Base-by-base conservation (phyloP, 1,140 invertebrate genomes). In the Saccostrea glomerata region DNA sequence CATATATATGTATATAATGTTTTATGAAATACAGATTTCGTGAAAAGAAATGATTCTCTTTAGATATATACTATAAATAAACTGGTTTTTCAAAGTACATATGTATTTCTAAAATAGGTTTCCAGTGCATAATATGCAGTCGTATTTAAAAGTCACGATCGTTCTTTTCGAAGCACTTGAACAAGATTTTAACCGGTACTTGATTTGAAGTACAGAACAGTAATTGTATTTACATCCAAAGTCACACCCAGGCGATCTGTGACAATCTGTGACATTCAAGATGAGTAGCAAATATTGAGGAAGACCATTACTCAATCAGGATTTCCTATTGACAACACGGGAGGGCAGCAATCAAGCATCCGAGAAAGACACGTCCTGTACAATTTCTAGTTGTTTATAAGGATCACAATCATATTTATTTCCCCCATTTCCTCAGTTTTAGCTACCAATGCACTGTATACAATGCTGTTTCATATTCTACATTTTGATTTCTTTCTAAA, bases 381-480 rank as follows among this genome's bases (percentile, higher is more conserved):
- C 25, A 9, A 77, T 36, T 11, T 30, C 13, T 77, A 25, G 25
- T 25, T 77, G 70, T 30, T 77, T 25, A 77, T 30, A 77, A 13
- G 11, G 30, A 30, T 77, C 30, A 6, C 70, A 77, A 30, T 63
- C 58, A 73, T 73, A 73, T 73, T 11, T 73, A 73, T 73, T 63
- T 63, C 17, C 47, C 47, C 47, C 47, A 20, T 63, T 3, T 63
- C 58, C 17, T 17, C 58, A 20, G 58, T 63, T 63, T 6, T 63
- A 6, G 3, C 9, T 47, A 47, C 47, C 47, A 47, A 63, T n/a
- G n/a, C 58, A 63, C 58, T 63, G 58, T 5, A 15, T 23, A 60
- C 6, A 40, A 85, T 85, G 84, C 30, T 85, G 55, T 85, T 85
- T 60, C 84, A 85, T 60, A 36, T 85, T 63, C 60, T 60, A 20